Base-by-base conservation (phyloP, 2,888 invertebrate species). In the Oeneis ivallda region DNA sequence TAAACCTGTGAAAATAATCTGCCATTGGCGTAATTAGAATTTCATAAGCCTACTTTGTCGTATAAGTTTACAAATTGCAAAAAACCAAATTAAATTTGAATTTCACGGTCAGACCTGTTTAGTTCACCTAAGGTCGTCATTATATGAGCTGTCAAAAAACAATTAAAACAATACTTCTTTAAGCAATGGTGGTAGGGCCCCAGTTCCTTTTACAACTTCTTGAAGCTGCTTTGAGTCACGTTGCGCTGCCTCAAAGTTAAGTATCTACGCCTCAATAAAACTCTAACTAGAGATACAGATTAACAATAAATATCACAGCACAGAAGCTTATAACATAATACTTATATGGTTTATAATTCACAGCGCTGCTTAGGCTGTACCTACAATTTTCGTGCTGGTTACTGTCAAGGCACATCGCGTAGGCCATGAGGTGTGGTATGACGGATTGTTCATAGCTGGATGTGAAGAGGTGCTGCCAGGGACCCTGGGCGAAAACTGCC, bases 381-480 rank as follows among this genome's bases (percentile, higher is more conserved):
- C 66, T 66, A 65, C 92, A 92, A 64, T 89, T 89, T 13, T 79
- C 84, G 72, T 93, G 93, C 67, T 85, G 85, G 34, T 93, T 89
- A 1, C 89, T 82, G 0, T 94, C 93, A 0, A 95, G 85, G 73
- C 96, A 96, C 76, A 95, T 93, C 1, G 96, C 96, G 74, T 94
- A 96, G 0, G 93, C 94, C 88, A 96, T 94, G 26, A 95, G 93
- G 76, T 96, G 95, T 0, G 96, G 95, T 13, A 97, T 94, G 66
- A 94, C 93, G 76, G 93, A 94, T 80, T 97, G 96, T 75, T 97
- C 96, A 75, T 95, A 94, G 60, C 94, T 94, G 17, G 96, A 95
- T 0, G 95, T 94, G 82, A 97, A 96, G 5, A 97, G 92, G 77
- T 97, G 96, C 39, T 96, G 93, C 94, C 95, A 95, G 0, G 96